Evolutionary conservation across 2,888 invertebrate genomes (phyloP), one percentile per base, ranked within the genome.

Genomic region (Megaustenia siamemsis): DNA sequence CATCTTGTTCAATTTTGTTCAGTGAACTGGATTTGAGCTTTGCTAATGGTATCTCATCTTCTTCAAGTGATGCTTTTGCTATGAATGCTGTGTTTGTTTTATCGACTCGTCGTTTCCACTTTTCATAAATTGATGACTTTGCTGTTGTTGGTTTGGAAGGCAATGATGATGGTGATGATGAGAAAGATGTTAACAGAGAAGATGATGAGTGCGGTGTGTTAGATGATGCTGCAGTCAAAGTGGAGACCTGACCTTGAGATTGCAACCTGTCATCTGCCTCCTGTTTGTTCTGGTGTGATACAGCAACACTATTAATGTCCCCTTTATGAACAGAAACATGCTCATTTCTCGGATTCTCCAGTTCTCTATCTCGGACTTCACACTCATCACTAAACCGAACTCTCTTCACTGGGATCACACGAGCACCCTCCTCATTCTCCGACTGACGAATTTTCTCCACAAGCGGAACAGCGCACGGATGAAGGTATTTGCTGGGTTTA

Each of bases 371-470:
- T 80, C 75, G 40, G 24, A 78, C 63, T 66, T 78, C 78, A 38
- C 28, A 45, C 24, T 81, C 76, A 43, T 85, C 85, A 66, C 76
- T 76, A 66, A 85, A 85, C n/a, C 85, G 28, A 28, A 85, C 85
- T 35, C 35, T 75, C 38, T 85, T 81, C 35, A 80, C 68, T 0
- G 76, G 69, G 0, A 43, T 79, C 15, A 38, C 21, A 4, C 35
- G 43, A 28, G 32, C 3, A 8, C 53, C 24, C n/a, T 43, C 43
- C 15, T 53, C 53, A 69, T 28, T 32, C 38, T 24, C 69, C 24
- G 49, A 69, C 10, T 56, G 35, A 5, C 49, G 21, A 12, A 69
- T 49, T 80, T 80, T 80, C 69, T 80, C 69, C 5, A 69, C 69
- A 53, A 80, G 18, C 2, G 80, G 69, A 15, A 53, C 28, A 15